A percentile compares a stretch with the other conserved stretches of the same genome.
Conservation (phyloP, 2,888 invertebrate genomes). For the Eupelmus urozonus region DNA sequence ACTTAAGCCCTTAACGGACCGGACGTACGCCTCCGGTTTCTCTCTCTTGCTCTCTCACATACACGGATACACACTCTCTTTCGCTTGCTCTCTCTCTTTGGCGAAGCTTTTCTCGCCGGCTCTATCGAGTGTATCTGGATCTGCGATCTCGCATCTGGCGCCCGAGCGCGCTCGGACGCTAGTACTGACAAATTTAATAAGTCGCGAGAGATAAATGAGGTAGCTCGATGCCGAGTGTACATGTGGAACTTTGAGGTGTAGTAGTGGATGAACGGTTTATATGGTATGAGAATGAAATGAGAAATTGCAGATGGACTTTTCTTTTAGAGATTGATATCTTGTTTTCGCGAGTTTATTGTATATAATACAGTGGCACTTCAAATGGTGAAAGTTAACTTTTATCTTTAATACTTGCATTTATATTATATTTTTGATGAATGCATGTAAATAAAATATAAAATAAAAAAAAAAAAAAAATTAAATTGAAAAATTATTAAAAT, state of each 20-base stretch:
- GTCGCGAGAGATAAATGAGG: slow-evolving; percentile 5
- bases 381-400: too few relatives aligned
- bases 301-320: too few relatives aligned
- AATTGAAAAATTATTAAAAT: too few relatives aligned
- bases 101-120: not conserved
- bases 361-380: too few relatives aligned
- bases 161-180: not conserved
- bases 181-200: slow-evolving; percentile 56
- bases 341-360: too few relatives aligned
- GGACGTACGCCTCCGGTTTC: slow-evolving; percentile 31
- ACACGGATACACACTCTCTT: too few relatives aligned
- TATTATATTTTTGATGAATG: too few relatives aligned
- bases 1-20: slow-evolving; percentile 55
- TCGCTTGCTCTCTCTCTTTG: not conserved
- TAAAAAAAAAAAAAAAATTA: too few relatives aligned
- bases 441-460: too few relatives aligned
- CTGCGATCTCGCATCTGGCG: not conserved
- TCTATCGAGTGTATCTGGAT: slow-evolving; percentile 5
- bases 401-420: too few relatives aligned
- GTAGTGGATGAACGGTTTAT: not conserved
- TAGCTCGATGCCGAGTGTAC: not conserved
- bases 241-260: too few relatives aligned
- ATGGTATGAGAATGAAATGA: not conserved
- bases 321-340: too few relatives aligned
- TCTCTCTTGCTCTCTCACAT: slow-evolving; percentile 17